phyloP scores from a whole-genome alignment of 2,888 invertebrate genomes.

The Agriopis marginaria region DNA sequence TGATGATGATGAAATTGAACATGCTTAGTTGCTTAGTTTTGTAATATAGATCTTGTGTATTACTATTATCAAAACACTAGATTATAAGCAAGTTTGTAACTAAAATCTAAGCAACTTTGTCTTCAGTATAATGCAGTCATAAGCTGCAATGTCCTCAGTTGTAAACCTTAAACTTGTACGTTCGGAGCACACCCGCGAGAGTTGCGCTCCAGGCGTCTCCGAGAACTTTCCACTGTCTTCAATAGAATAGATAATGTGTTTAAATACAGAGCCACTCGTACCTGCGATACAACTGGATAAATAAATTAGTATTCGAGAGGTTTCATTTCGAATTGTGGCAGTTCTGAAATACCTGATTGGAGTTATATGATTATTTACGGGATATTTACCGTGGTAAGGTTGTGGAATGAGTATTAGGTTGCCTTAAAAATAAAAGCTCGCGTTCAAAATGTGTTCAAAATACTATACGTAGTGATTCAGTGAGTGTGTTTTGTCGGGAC shows the following conservation, averaged over 20 bases:
- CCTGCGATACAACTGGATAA: conserved; percentile 9
- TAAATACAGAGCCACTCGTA: conserved; percentile 35
- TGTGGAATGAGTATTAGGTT: too few species aligned
- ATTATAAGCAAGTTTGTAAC: conserved; percentile 26
- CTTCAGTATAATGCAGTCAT: conserved; percentile 40
- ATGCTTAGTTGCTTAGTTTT: too few species aligned
- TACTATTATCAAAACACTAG: conserved; percentile 11
- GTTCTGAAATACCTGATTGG: background rate
- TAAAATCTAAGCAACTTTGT: conserved; percentile 34
- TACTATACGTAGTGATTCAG: too few species aligned
- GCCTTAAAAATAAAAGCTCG: too few species aligned
- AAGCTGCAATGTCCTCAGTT: conserved; percentile 42
- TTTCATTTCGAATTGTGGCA: background rate
- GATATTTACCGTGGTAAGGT: too few species aligned
- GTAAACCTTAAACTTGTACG: conserved; percentile 42
- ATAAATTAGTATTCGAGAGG: conserved; percentile 3
- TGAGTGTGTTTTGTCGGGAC: too few species aligned
- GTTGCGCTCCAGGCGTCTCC: conserved; percentile 31
- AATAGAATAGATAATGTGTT: conserved; percentile 47
- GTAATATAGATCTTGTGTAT: too few species aligned
- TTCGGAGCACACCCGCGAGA: conserved; percentile 41
- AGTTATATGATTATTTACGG: too few species aligned
- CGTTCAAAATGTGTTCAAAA: too few species aligned
- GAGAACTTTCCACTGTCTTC: conserved; percentile 43
- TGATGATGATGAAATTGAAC: too few species aligned